Conservation (phyloP, 2,888 invertebrate species). For the Linnaemya vulpina region DNA sequence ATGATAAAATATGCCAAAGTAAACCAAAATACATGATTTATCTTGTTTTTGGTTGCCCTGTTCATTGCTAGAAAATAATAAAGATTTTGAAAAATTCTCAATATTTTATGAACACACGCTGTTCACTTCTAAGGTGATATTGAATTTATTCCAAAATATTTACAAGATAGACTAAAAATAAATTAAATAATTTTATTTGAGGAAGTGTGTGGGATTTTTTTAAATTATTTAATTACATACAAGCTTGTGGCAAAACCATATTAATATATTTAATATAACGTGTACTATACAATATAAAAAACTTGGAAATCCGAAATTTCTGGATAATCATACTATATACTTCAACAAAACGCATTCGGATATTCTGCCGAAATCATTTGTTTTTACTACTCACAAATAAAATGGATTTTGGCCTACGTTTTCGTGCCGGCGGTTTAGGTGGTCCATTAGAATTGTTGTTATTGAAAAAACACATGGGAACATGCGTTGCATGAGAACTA, state of each 20-base stretch:
- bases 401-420: slow-evolving; percentile 80
- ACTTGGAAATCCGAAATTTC: slow-evolving; percentile 27
- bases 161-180: slow-evolving; percentile 32
- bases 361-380: background rate
- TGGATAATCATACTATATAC: slow-evolving; percentile 6
- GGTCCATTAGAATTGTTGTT: slow-evolving; percentile 74
- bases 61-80: background rate
- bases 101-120: background rate
- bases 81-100: background rate
- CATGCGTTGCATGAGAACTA: slow-evolving; percentile 73
- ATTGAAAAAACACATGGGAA: slow-evolving; percentile 58
- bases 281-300: background rate
- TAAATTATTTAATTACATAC: slow-evolving; percentile 26
- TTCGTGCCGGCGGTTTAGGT: slow-evolving; percentile 81
- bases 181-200: slow-evolving; percentile 30
- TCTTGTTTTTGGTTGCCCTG: too few species aligned
- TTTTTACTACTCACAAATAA: slow-evolving; percentile 62
- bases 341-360: background rate
- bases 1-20: too few species aligned
- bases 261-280: background rate
- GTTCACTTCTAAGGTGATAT: background rate
- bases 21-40: too few species aligned
- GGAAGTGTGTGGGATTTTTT: slow-evolving; percentile 51
- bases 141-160: slow-evolving; percentile 40
- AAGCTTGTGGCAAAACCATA: slow-evolving; percentile 13